Base-by-base conservation (phyloP, 1,140 invertebrate species). In the Drosophila bifasciata region DNA sequence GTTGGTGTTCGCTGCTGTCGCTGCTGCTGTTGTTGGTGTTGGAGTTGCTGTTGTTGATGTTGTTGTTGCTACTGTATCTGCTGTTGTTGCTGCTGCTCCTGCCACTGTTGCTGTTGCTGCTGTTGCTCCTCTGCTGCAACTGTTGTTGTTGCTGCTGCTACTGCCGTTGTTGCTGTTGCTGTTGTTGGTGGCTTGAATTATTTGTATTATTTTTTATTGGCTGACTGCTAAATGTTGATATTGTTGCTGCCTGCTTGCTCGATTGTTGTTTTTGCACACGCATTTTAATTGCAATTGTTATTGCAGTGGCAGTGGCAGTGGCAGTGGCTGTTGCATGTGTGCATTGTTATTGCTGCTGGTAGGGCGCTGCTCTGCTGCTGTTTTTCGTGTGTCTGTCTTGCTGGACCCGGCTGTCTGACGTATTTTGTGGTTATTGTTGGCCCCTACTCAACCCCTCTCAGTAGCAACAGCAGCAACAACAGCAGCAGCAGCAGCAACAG, bases 221-320 rank as follows among this genome's bases (percentile, higher is more conserved):
- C 52, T 44, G 52, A 36, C 11, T 36, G 61, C 36, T 46, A 57
- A 56, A 57, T 49, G 45, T 64, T 63, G 41, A 45, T 57, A 45
- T 44, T 46, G 55, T 46, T 57, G 55, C 55, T 45, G 25, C 21
- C 55, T 79, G 52, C 19, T 1, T 13, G 50, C 51, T 39, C 19
- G 45, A 43, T 76, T 64, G 32, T 55, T 75, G 61, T 80, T 86
- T 80, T 85, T 80, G 77, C 44, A 50, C 44, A 50, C 52, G 60
- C 68, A 73, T 81, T 85, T 86, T 86, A 86, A 86, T 86, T 86
- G 81, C 77, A 88, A 81, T 81, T 86, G 77, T 86, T 81, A 57
- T 76, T 76, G 73, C 63, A 61, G 62, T 74, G 73, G 70, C 50
- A 17, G 40, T 32, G 21, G 48, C 39, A n/a, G 28, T 48, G 67